A percentile compares a stretch with the other conserved stretches of the same genome.
Conservation (phyloP, 2,113 vertebrate species). For the Peucedramus taeniatus region DNA sequence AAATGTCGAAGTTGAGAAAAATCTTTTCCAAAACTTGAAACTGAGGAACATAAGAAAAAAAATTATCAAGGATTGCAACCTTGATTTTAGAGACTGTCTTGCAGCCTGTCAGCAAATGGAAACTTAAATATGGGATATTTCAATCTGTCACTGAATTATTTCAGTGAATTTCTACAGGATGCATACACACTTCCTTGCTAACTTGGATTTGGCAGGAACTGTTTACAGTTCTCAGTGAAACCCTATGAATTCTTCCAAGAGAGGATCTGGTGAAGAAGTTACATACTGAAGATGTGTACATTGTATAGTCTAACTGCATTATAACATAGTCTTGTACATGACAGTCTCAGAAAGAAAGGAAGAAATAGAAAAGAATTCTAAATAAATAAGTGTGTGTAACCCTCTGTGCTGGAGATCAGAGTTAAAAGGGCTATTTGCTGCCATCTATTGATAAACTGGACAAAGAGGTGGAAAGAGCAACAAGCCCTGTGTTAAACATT, state of each 20-base stretch:
- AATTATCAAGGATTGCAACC: neutral
- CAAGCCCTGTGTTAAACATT: neutral
- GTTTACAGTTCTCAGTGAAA: neutral
- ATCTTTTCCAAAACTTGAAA: neutral
- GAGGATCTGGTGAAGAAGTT: neutral
- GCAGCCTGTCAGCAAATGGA: neutral
- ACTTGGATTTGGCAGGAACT: neutral
- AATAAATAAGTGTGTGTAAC: neutral
- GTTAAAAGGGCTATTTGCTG: constrained; percentile 40
- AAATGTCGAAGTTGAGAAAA: neutral
- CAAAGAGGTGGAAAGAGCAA: neutral
- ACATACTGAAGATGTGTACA: neutral
- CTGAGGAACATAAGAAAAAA: neutral
- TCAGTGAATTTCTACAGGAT: neutral
- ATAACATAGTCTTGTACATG: neutral
- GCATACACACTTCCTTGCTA: neutral
- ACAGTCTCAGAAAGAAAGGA: neutral
- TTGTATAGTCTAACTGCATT: neutral
- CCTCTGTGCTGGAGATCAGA: neutral
- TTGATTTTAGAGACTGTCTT: neutral
- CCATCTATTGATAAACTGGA: constrained; percentile 36
- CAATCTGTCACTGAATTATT: neutral
- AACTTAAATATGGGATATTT: neutral
- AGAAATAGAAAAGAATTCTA: neutral
- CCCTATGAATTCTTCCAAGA: neutral